These are phyloP conservation scores for Aphelocoma coerulescens DNA, from an alignment of 2,113 vertebrate species.

Conservation along the genomic window DNA sequence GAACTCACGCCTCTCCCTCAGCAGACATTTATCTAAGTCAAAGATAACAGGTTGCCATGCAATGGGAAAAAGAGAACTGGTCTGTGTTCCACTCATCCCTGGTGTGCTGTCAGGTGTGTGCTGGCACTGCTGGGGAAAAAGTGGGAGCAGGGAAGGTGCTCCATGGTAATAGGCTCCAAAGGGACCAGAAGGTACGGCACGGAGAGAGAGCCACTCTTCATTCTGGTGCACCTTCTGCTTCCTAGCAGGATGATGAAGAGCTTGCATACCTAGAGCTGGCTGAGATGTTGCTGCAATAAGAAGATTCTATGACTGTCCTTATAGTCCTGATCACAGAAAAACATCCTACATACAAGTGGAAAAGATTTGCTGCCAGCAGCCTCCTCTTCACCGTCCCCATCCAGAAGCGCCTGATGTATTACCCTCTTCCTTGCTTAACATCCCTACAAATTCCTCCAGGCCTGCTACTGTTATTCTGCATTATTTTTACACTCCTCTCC, in stretches of 20 bases:
- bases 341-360: neutral
- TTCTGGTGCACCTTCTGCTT: neutral
- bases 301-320: neutral
- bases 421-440: neutral
- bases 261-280: neutral
- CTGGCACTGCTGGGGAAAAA: neutral
- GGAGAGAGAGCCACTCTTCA: neutral
- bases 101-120: neutral
- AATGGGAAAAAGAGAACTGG: neutral
- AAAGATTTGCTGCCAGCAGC: neutral
- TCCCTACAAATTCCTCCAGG: constrained; percentile 6
- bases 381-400: neutral
- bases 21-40: constrained; percentile 9
- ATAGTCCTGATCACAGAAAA: neutral
- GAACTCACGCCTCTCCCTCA: neutral
- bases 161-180: neutral
- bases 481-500: neutral
- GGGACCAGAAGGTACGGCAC: neutral
- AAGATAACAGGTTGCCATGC: neutral
- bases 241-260: neutral
- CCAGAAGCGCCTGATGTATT: neutral
- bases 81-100: neutral
- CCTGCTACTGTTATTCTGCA: neutral
- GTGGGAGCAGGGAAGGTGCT: neutral
- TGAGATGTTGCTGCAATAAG: neutral